Evolutionary conservation across 2,888 invertebrate species (phyloP).

Genomic region (Itoplectis maculator): DNA sequence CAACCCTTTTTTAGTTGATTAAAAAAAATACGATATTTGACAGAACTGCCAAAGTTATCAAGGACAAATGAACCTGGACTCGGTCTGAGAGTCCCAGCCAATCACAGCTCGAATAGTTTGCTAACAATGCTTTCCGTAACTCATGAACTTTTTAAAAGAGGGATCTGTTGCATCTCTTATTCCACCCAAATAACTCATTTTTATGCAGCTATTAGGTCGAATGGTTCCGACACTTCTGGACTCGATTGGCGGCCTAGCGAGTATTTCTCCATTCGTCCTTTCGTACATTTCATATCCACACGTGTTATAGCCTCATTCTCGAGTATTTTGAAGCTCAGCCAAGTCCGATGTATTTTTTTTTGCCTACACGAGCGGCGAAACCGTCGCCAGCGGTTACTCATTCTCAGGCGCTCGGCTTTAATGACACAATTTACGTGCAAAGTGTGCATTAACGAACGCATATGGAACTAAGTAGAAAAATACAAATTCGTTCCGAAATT

Average conservation of each 20-base stretch:
- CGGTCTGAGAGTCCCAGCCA: too few species aligned
- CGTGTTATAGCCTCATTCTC: background rate
- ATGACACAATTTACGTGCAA: conserved; percentile 24
- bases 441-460: conserved; percentile 20
- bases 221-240: conserved; percentile 1
- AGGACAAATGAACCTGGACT: too few species aligned
- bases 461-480: background rate
- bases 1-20: too few species aligned
- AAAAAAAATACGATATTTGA: too few species aligned
- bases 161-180: background rate
- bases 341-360: conserved; percentile 2
- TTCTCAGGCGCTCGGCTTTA: conserved; percentile 14
- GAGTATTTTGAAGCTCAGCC: conserved; percentile 16
- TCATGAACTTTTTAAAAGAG: background rate
- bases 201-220: background rate
- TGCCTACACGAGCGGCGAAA: background rate
- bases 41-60: too few species aligned
- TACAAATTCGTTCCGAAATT: background rate
- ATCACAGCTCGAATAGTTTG: too few species aligned
- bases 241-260: background rate
- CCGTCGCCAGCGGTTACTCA: conserved; percentile 3
- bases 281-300: conserved; percentile 4
- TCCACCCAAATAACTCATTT: background rate
- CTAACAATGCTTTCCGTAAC: too few species aligned
- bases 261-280: background rate